A percentile compares a stretch with the other conserved stretches of the same genome.
Conservation (phyloP, 2,888 invertebrate genomes). For the Synanthedon tipuliformis region DNA sequence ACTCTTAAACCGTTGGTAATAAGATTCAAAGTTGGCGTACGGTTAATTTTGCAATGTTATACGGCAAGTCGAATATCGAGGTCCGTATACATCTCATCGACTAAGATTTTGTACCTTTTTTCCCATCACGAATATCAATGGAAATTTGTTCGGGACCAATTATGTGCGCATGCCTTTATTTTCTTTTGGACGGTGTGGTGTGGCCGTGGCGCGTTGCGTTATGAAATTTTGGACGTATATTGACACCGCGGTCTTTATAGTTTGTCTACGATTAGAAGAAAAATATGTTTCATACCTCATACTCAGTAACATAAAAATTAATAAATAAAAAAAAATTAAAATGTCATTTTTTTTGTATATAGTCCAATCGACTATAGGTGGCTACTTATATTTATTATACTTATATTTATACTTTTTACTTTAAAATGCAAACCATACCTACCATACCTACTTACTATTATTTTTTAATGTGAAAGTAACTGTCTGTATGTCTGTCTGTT, state of each 20-base stretch:
- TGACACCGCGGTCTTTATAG: constrained; percentile 14
- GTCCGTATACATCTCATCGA: constrained; percentile 56
- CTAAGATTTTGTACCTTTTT: constrained; percentile 59
- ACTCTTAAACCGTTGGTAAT: constrained; percentile 6
- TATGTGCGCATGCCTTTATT: constrained; percentile 57
- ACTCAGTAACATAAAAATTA: no score
- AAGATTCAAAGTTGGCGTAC: constrained; percentile 9
- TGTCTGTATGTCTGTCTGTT: no score
- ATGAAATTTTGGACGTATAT: constrained; percentile 18
- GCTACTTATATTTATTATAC: no score
- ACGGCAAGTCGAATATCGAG: constrained; percentile 44
- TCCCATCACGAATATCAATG: constrained; percentile 69
- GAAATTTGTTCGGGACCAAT: constrained; percentile 65
- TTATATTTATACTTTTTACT: no score
- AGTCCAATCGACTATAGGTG: no score
- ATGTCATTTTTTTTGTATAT: no score
- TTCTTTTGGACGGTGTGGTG: constrained; percentile 16
- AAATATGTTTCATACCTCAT: no score
- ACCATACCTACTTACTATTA: no score
- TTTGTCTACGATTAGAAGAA: background rate
- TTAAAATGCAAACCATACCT: no score
- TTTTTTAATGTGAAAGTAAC: no score
- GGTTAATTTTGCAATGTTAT: constrained; percentile 23
- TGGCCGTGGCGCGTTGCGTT: background rate
- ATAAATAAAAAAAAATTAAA: no score